Evolutionary conservation across 2,797 vertebrate species (phyloP), one percentile per base, ranked within the genome.

Genomic region (Ctenopoma multispine): DNA sequence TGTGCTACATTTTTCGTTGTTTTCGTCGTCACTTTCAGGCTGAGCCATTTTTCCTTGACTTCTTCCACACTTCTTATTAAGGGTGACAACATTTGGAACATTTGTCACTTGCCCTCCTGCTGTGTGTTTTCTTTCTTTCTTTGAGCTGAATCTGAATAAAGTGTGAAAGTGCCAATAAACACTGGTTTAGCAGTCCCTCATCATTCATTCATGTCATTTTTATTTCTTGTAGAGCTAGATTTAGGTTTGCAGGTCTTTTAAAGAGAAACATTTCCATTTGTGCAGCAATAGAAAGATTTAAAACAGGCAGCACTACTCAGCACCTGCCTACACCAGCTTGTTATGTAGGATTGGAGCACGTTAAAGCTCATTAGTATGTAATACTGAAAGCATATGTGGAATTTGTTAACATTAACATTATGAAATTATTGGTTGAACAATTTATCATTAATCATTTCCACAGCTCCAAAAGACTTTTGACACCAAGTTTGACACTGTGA

Each of bases 1-100:
- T 80, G 64, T 67, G 63, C 38, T 53, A 40, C 41, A 73, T 57
- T 80, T 12, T 20, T 55, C 29, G 72, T 23, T 70, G 46, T 71
- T 18, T 69, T 63, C 64, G 36, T 63, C 29, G 57, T 63, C 49
- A 61, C 65, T 68, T 67, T 72, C 55, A 69, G 46, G 36, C 44
- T 11, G 12, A 75, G 57, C 15, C 27, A 53, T 49, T 75, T 78
- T 73, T 68, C 36, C 34, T 65, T 61, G 31, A 46, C 71, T 38
- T 65, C 58, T 71, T 58, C 14, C 20, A 50, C 60, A 50, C 14
- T 53, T 80, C 20, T 69, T 68, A 38, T 46, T 53, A 58, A 41
- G 24, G 38, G 13, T 62, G 60, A 72, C 66, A 78, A 48, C 7
- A 7, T 66, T 69, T 48, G 46, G 21, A 36, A 47, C 29, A 64